Conservation (phyloP, 2,113 vertebrate species). For the Australoheros scitulus region DNA sequence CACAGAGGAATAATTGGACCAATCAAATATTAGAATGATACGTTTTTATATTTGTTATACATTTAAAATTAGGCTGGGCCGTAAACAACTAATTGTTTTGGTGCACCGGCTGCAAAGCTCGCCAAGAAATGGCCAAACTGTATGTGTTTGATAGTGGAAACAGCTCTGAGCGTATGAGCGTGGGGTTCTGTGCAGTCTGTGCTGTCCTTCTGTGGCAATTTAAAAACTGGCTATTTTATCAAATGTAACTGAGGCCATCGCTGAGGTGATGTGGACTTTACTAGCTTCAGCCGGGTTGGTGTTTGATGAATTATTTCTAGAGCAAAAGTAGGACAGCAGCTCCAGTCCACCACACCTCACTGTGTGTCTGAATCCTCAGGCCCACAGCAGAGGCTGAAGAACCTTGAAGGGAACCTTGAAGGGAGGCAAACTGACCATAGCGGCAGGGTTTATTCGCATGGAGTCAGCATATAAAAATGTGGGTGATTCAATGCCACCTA, state of each 20-base stretch:
- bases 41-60: neutral
- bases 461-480: conserved; percentile 40
- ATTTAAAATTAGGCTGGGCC: neutral
- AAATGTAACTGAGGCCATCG: neutral
- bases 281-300: neutral
- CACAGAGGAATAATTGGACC: neutral
- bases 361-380: conserved; percentile 20
- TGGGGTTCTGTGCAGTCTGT: neutral
- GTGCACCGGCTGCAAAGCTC: neutral
- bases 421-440: neutral
- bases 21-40: neutral
- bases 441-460: conserved; percentile 34
- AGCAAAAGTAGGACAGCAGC: conserved; percentile 10
- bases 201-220: neutral
- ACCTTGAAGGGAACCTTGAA: neutral
- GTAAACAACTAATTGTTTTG: neutral
- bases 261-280: neutral
- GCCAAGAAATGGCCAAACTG: neutral
- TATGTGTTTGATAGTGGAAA: neutral
- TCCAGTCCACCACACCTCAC: conserved; percentile 18
- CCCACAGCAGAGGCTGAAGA: conserved; percentile 26
- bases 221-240: neutral
- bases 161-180: neutral
- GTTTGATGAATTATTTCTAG: neutral
- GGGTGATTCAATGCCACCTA: conserved; percentile 59